Evolutionary conservation across 1,140 invertebrate species (phyloP).

Genomic region (Conopomorpha cramerella): DNA sequence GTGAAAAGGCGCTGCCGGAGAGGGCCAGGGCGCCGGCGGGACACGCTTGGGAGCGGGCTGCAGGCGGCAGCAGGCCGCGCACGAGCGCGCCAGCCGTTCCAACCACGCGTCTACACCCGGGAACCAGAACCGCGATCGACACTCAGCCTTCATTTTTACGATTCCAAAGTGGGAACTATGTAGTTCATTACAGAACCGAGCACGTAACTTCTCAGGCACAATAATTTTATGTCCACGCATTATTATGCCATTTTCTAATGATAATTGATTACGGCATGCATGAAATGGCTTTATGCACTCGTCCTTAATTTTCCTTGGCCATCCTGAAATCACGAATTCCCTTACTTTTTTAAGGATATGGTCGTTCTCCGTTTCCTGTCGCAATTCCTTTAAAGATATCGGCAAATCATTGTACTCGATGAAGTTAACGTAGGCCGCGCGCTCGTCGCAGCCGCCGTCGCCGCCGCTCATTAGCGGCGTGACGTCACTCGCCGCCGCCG

Average conservation of each 20-base stretch:
- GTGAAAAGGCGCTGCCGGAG: constrained; percentile 6
- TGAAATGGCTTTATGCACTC: not conserved
- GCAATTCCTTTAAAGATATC: not conserved
- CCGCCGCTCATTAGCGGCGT: too few species aligned
- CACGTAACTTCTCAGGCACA: constrained; percentile 11
- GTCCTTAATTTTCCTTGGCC: constrained; percentile 2
- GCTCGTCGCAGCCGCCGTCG: not conserved
- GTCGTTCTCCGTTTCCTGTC: not conserved
- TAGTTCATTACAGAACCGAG: constrained; percentile 22
- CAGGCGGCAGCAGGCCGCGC: constrained; percentile 3
- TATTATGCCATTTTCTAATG: constrained; percentile 1
- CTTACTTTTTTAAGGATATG: not conserved
- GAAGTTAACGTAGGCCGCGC: not conserved
- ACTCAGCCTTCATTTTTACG: constrained; percentile 37
- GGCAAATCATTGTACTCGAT: not conserved
- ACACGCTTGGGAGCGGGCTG: constrained; percentile 4
- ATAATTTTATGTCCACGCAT: constrained; percentile 6
- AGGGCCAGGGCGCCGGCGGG: constrained; percentile 5
- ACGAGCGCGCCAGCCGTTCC: too few species aligned
- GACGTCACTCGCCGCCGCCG: not conserved
- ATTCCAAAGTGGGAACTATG: constrained; percentile 44
- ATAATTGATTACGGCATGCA: not conserved
- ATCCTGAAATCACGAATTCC: not conserved
- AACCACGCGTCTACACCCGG: constrained; percentile 34
- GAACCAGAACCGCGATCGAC: constrained; percentile 44